phyloP scores from a whole-genome alignment of 2,113 vertebrate species.

The Ornithorhynchus anatinus region DNA sequence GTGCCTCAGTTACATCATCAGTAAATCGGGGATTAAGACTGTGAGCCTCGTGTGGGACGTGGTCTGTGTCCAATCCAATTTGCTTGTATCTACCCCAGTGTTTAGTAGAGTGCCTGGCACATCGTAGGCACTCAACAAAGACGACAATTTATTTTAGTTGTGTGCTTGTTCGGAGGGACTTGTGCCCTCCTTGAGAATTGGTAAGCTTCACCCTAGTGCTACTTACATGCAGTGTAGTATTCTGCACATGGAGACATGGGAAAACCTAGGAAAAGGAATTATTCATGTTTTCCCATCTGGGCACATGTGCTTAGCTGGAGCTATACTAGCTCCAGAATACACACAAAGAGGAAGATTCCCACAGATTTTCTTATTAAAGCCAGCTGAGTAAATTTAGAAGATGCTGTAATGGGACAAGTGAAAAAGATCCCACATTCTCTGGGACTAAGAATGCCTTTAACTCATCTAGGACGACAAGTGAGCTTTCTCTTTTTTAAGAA shows the following conservation, averaged over 20 bases:
- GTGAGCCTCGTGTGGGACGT: no score
- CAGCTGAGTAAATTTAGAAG: conserved; percentile 74
- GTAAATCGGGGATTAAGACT: no score
- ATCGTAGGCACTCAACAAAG: no score
- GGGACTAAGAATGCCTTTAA: conserved; percentile 61
- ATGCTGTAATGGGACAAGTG: conserved; percentile 64
- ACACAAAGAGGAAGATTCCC: conserved; percentile 71
- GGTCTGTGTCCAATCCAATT: no score
- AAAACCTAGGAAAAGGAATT: conserved; percentile 55
- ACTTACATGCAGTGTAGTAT: not conserved
- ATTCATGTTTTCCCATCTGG: conserved; percentile 66
- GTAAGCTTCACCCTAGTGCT: accelerated
- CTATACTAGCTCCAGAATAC: conserved; percentile 69
- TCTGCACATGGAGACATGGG: conserved; percentile 35
- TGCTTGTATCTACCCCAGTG: no score
- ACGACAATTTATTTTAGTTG: no score
- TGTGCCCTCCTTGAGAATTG: no score
- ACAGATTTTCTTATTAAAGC: conserved; percentile 70
- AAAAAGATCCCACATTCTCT: conserved; percentile 67
- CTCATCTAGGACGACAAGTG: conserved; percentile 48
- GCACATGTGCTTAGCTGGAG: conserved; percentile 66
- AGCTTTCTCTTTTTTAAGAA: conserved; percentile 59
- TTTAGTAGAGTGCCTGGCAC: no score
- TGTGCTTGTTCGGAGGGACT: no score
- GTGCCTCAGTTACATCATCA: no score